Percentiles rank a stretch among this genome's conserved stretches.
Conservation (phyloP, 2,888 invertebrate species). For the Oxyteleia sp. region DNA sequence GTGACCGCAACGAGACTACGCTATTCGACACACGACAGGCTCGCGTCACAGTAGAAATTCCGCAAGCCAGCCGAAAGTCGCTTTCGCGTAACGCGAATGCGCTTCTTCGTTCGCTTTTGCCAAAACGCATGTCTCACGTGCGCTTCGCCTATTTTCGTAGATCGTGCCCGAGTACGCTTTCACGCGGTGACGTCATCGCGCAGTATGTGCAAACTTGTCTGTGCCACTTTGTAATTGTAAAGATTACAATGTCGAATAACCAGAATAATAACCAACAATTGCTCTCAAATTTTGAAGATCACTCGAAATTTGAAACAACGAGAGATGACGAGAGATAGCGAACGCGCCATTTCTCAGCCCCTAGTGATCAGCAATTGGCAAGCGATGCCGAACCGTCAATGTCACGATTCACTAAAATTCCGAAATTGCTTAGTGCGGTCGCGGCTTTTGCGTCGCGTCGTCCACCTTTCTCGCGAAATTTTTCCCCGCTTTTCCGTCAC, state of each 20-base stretch:
- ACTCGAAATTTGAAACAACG: background rate
- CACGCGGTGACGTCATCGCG: slow-evolving; percentile 60
- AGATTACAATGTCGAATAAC: slow-evolving; percentile 14
- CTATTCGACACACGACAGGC: slow-evolving; percentile 51
- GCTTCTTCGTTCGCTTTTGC: slow-evolving; percentile 60
- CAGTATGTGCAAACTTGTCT: slow-evolving; percentile 29
- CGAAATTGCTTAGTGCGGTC: slow-evolving; percentile 74
- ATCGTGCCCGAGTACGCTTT: slow-evolving; percentile 56
- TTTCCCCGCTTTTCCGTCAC: background rate
- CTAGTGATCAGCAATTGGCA: slow-evolving; percentile 66
- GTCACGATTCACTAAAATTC: slow-evolving; percentile 70
- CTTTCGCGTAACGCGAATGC: slow-evolving; percentile 25
- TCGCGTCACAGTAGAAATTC: slow-evolving; percentile 53
- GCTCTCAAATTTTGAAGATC: no score
- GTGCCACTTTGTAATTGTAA: slow-evolving; percentile 6
- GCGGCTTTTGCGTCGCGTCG: slow-evolving; percentile 68
- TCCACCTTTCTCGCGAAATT: slow-evolving; percentile 47
- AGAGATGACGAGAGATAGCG: slow-evolving; percentile 12
- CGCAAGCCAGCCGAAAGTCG: slow-evolving; percentile 49
- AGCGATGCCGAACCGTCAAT: slow-evolving; percentile 65
- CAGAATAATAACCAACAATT: no score
- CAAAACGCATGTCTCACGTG: slow-evolving; percentile 71
- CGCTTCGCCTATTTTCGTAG: slow-evolving; percentile 73
- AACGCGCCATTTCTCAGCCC: slow-evolving; percentile 29
- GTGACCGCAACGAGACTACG: slow-evolving; percentile 52